A percentile compares a stretch with the other conserved stretches of the same genome.
phyloP scores from a whole-genome alignment of 2,888 invertebrate genomes.

The Sisyra nigra region DNA sequence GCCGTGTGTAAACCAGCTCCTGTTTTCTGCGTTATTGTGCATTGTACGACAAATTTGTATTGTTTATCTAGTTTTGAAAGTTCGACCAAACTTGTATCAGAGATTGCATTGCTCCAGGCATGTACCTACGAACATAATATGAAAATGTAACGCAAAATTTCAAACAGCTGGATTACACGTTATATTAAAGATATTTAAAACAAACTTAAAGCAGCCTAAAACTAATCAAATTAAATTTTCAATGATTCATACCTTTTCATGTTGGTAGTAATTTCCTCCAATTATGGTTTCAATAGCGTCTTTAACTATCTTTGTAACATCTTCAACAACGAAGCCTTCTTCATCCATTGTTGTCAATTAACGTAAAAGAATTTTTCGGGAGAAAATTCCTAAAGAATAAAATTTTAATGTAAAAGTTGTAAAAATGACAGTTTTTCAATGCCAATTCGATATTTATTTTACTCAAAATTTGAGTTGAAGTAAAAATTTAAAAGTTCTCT shows the following conservation, averaged over 20 bases:
- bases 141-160: background rate
- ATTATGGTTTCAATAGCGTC: constrained; percentile 59
- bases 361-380: constrained; percentile 14
- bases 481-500: no score
- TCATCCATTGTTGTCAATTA: constrained; percentile 26
- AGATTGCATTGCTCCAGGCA: constrained; percentile 59
- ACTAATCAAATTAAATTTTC: no score
- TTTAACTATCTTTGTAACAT: constrained; percentile 57
- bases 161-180: no score
- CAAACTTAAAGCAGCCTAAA: no score
- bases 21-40: constrained; percentile 72
- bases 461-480: background rate
- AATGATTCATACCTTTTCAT: constrained; percentile 34
- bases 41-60: constrained; percentile 70
- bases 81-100: constrained; percentile 55
- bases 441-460: no score
- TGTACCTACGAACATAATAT: constrained; percentile 23
- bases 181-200: no score
- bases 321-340: constrained; percentile 47
- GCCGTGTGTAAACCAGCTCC: constrained; percentile 72
- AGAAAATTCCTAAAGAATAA: no score
- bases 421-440: no score
- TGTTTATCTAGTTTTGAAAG: constrained; percentile 63
- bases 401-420: no score
- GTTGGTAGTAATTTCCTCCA: constrained; percentile 52